Conservation (phyloP, 2,888 invertebrate genomes). For the Seladonia tumulorum region DNA sequence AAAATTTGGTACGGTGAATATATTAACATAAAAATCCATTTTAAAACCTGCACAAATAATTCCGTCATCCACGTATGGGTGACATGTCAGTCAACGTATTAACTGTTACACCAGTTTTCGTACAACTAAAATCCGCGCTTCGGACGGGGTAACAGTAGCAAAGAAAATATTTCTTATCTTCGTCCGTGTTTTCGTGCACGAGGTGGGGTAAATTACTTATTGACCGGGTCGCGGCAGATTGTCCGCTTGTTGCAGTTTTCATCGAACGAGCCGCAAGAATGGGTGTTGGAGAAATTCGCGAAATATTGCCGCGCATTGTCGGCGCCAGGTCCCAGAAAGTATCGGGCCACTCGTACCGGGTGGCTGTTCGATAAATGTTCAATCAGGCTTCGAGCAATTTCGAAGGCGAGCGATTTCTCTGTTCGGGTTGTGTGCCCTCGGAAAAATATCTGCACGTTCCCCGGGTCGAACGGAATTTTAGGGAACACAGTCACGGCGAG, state of each 20-base stretch:
- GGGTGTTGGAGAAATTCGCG: not conserved
- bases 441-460: conserved; percentile 6
- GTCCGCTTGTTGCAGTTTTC: not conserved
- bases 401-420: conserved; percentile 3
- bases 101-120: too few species aligned
- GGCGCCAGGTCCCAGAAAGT: conserved; percentile 2
- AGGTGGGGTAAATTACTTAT: not conserved
- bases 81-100: too few species aligned
- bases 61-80: too few species aligned
- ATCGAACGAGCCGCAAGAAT: not conserved
- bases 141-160: too few species aligned
- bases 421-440: not conserved
- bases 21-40: too few species aligned
- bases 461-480: not conserved
- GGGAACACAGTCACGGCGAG: not conserved
- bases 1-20: too few species aligned
- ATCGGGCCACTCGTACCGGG: not conserved
- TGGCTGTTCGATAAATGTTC: conserved; percentile 1
- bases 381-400: conserved; percentile 4
- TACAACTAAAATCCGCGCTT: too few species aligned
- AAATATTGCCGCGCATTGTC: not conserved
- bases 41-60: too few species aligned
- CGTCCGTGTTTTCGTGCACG: not conserved
- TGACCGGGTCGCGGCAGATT: not conserved
- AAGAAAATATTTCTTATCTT: not conserved